Base-by-base conservation (phyloP, 2,888 invertebrate genomes). In the Melanostoma mellinum region DNA sequence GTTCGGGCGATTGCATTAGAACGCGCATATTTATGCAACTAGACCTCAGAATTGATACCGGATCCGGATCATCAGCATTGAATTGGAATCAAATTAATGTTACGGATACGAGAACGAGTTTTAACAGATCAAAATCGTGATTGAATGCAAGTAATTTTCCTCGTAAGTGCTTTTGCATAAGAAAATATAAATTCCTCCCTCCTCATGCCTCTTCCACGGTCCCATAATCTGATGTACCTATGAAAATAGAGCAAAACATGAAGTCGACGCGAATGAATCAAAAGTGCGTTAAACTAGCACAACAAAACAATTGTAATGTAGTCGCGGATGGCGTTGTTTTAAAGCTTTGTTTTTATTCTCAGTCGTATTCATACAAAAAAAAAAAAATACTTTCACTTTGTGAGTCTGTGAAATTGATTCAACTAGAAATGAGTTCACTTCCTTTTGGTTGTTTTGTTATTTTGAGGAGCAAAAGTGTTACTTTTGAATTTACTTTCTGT, bases 301-400 rank as follows among this genome's bases (percentile, higher is more conserved):
- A 63, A 63, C 38, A 50, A 61, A 20, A 1, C 20, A 20, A 20
- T 20, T 20, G 20, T 63, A 6, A 50, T 50, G 50, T 63, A 50
- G 30, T 32, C 38, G 42, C 60, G 36, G 32, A 32, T 40, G 55
- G 38, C 48, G 46, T 63, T 9, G 33, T 9, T 68, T 38, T 44
- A 36, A 9, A 10, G 72, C 56, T 52, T 58, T 55, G 5, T 65
- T 58, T 40, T 10, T 32, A 38, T 76, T 80, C 44, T 55, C 50
- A 65, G 35, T 52, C 38, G 42, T 33, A 35, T 55, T 58, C 8
- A 20, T 58, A 44, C 42, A 4, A 0, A 3, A 33, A 42, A 42
- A 2, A 6, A 50, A 63, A 68, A 55, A 73, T 69, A 75, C 75
- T 71, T 75, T 80, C 75, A 79, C 79, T 79, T 79, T 74, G 30